Conservation (phyloP, 2,113 vertebrate species). For the Esox niger region DNA sequence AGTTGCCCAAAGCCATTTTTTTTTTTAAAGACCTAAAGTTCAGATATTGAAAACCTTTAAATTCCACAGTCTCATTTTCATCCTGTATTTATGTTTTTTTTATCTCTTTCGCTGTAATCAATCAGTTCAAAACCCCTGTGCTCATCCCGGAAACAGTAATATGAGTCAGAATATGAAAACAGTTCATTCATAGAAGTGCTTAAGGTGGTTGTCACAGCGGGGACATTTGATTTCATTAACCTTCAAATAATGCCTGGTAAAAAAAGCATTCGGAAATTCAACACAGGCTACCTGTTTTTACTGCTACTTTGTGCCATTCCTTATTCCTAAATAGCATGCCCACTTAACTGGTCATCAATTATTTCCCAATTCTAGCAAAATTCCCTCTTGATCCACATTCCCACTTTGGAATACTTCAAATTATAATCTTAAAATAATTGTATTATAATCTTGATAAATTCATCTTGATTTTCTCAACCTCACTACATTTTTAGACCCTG, state of each 20-base stretch:
- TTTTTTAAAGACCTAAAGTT: constrained; percentile 38
- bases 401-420: constrained; percentile 44
- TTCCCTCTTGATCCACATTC: constrained; percentile 60
- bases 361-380: constrained; percentile 27
- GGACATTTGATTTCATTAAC: constrained; percentile 48
- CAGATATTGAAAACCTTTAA: constrained; percentile 57
- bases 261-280: constrained; percentile 23
- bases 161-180: no score
- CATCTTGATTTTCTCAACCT: constrained; percentile 24
- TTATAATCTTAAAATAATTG: constrained; percentile 33
- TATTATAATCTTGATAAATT: constrained; percentile 22
- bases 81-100: constrained; percentile 58
- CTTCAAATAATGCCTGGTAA: no score
- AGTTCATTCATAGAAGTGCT: constrained; percentile 47
- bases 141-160: constrained; percentile 42
- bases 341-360: constrained; percentile 24
- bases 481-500: constrained; percentile 19
- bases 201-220: constrained; percentile 78
- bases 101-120: constrained; percentile 68
- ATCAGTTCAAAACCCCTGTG: constrained; percentile 70
- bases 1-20: constrained; percentile 56
- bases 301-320: constrained; percentile 21
- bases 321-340: not conserved
- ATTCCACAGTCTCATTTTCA: constrained; percentile 56
- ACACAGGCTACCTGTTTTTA: constrained; percentile 28